A percentile compares a stretch with the other conserved stretches of the same genome.
These are phyloP conservation scores for Lycocerus yunnanus DNA, from an alignment of 2,888 invertebrate genomes.

Conservation along the genomic window DNA sequence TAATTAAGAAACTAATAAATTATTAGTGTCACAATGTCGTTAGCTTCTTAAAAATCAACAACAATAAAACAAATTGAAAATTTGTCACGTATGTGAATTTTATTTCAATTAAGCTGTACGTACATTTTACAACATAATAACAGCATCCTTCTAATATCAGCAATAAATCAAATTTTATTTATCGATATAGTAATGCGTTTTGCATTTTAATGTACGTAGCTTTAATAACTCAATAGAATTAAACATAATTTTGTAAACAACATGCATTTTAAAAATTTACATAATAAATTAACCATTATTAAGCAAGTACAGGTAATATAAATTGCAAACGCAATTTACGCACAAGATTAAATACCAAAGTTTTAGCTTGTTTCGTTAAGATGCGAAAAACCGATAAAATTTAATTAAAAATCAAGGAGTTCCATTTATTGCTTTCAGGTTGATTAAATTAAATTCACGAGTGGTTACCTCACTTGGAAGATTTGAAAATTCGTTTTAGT, in stretches of 20 bases:
- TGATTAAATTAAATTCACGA: background rate
- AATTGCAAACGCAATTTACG: slow-evolving; percentile 5
- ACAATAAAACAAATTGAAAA: slow-evolving; percentile 13
- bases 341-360: background rate
- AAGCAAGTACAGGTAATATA: slow-evolving; percentile 5
- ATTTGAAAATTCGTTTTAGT: background rate
- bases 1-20: background rate
- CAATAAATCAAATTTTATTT: slow-evolving; percentile 16
- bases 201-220: slow-evolving; percentile 16
- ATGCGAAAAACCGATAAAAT: background rate
- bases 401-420: background rate
- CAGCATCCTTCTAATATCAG: slow-evolving; percentile 6
- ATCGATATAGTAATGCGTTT: slow-evolving; percentile 11
- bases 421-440: background rate
- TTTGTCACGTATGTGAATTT: slow-evolving; percentile 15
- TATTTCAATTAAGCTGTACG: slow-evolving; percentile 17
- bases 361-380: background rate
- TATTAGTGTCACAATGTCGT: slow-evolving; percentile 4
- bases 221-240: slow-evolving; percentile 19
- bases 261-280: slow-evolving; percentile 18
- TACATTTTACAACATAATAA: slow-evolving; percentile 11
- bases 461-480: background rate
- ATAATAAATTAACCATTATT: slow-evolving; percentile 18
- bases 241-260: slow-evolving; percentile 17
- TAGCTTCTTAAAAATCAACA: slow-evolving; percentile 4